Evolutionary conservation across 2,113 vertebrate genomes (phyloP), one percentile per base, ranked within the genome.

Genomic region (Ptyas mucosa): DNA sequence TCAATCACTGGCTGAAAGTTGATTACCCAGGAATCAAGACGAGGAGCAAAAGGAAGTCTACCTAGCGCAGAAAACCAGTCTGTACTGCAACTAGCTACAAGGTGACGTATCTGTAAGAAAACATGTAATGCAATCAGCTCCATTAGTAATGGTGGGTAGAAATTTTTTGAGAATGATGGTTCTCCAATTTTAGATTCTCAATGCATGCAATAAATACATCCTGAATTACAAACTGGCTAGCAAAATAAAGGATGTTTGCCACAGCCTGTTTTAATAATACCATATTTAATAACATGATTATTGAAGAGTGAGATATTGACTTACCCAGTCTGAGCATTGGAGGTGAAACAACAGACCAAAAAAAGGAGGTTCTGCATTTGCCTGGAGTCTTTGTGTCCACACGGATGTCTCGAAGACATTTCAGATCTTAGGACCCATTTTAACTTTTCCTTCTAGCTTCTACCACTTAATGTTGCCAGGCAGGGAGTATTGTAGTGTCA

Each of bases 401-500:
- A 7, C 29, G 14, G 11, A 29, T 52, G 12, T 26, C 6, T 53
- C 1, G 7, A 53, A 87, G 49, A 15, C 53, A 24, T 29, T 87
- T 52, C 85, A 52, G 86, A 18, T 87, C 29, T 52, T n/a, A 29
- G 92, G 94, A 39, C 95, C 86, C 94, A 95, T 97, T 97, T 97
- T 96, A 97, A 98, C 98, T 97, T 97, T 97, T 97, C 96, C 97
- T 98, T 98, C 96, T 96, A 97, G 95, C 96, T 96, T 98, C 97
- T 97, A 95, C 95, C 97, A 97, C 97, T 97, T 97, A 97, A 98
- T 96, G 92, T 94, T 95, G 97, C 97, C 97, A 97, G 97, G 98
- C 98, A 98, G 97, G 97, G 97, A 98, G 96, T 97, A 96, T 97
- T 94, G 97, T 97, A 97, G 97, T 98, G 97, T 98, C 46, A 97